Conservation (phyloP, 2,888 invertebrate species). For the Andricus quercusramuli region DNA sequence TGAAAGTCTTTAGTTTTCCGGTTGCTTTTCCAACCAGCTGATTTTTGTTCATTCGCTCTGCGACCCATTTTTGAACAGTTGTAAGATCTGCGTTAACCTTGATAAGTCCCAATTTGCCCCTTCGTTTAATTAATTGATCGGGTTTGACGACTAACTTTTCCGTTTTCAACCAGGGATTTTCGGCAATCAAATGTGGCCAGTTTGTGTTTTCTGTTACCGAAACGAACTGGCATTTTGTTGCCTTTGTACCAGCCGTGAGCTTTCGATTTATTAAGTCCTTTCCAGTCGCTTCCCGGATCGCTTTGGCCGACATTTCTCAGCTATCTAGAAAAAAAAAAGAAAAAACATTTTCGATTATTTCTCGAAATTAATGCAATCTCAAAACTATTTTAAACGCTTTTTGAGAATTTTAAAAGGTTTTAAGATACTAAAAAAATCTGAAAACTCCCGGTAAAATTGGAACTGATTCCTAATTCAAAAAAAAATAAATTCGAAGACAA, state of each 20-base stretch:
- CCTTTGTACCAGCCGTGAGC: slow-evolving; percentile 84
- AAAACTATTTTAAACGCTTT: no score
- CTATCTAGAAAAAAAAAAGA: slow-evolving; percentile 45
- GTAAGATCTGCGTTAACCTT: slow-evolving; percentile 93
- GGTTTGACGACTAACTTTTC: slow-evolving; percentile 98
- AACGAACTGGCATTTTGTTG: slow-evolving; percentile 89
- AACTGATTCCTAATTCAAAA: no score
- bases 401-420: no score
- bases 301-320: slow-evolving; percentile 94
- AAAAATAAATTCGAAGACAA: no score
- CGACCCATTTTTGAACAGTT: slow-evolving; percentile 92
- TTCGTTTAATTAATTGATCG: slow-evolving; percentile 98
- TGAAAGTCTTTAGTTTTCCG: slow-evolving; percentile 95
- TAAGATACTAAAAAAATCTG: no score
- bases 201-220: slow-evolving; percentile 88
- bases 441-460: no score
- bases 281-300: slow-evolving; percentile 96
- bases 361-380: no score
- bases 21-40: slow-evolving; percentile 92
- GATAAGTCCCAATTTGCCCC: slow-evolving; percentile 98
- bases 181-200: slow-evolving; percentile 87
- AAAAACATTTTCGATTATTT: no score
- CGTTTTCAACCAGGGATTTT: slow-evolving; percentile 92
- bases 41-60: slow-evolving; percentile 90
- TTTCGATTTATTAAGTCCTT: slow-evolving; percentile 94